These are phyloP conservation scores for Noctua janthe DNA, from an alignment of 2,888 invertebrate genomes.

Conservation along the genomic window DNA sequence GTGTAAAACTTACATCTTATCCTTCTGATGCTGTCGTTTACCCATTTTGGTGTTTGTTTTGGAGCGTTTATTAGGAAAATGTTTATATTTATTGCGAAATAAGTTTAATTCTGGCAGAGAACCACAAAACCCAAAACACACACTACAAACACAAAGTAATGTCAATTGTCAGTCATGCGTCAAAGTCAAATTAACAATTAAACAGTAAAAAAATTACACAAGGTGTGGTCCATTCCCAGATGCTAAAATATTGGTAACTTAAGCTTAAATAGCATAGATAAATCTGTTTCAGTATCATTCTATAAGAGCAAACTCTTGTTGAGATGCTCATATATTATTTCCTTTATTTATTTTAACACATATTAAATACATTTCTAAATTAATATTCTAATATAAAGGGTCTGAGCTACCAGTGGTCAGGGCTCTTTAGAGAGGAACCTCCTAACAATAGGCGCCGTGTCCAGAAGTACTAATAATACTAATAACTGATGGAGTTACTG, in stretches of 20 bases:
- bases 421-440: too few relatives aligned
- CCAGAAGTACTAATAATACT: too few relatives aligned
- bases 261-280: background rate
- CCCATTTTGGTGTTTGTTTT: conserved; percentile 92
- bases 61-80: background rate
- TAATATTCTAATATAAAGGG: too few relatives aligned
- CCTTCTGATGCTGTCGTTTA: conserved; percentile 98
- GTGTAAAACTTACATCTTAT: conserved; percentile 94
- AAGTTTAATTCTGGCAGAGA: background rate
- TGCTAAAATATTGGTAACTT: background rate
- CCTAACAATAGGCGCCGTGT: too few relatives aligned
- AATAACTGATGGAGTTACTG: too few relatives aligned
- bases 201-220: too few relatives aligned
- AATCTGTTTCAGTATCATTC: background rate
- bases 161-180: background rate
- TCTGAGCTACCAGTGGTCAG: too few relatives aligned
- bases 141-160: background rate
- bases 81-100: background rate
- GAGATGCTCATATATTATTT: background rate
- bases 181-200: background rate
- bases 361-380: too few relatives aligned
- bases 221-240: background rate
- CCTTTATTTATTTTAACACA: too few relatives aligned
- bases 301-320: background rate
- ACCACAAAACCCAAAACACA: background rate